Percentiles rank a stretch among this genome's conserved stretches.
Evolutionary conservation across 2,113 vertebrate species (phyloP).

Genomic region (Malurus elegans): DNA sequence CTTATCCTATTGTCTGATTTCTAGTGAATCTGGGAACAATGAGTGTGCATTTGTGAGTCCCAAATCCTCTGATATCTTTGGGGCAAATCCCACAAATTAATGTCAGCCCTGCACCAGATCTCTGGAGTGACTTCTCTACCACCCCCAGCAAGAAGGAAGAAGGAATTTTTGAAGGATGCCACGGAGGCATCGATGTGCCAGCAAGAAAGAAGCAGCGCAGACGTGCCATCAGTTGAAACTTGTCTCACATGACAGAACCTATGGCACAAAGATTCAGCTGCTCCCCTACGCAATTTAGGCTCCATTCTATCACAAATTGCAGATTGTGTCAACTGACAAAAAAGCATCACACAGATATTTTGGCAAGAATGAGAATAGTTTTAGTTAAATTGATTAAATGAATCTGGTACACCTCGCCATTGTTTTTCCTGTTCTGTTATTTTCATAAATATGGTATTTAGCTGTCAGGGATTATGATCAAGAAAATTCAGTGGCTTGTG

Average conservation of each 20-base stretch:
- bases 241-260: neutral
- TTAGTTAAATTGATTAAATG: neutral
- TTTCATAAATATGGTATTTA: neutral
- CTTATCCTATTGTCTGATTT: neutral
- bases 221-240: neutral
- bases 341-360: neutral
- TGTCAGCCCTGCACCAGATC: neutral
- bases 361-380: neutral
- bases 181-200: rapidly evolving
- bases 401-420: neutral
- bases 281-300: neutral
- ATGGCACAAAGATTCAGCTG: neutral
- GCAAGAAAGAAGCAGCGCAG: neutral
- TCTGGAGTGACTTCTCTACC: neutral
- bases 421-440: neutral
- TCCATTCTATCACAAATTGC: neutral
- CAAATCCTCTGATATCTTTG: neutral
- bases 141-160: neutral
- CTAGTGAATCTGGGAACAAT: neutral
- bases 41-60: neutral
- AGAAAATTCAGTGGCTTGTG: neutral
- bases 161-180: neutral
- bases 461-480: neutral
- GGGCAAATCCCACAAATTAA: neutral
- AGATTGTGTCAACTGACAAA: neutral